These are phyloP conservation scores for Danaus chrysippus DNA, from an alignment of 2,888 invertebrate genomes.

Conservation along the genomic window DNA sequence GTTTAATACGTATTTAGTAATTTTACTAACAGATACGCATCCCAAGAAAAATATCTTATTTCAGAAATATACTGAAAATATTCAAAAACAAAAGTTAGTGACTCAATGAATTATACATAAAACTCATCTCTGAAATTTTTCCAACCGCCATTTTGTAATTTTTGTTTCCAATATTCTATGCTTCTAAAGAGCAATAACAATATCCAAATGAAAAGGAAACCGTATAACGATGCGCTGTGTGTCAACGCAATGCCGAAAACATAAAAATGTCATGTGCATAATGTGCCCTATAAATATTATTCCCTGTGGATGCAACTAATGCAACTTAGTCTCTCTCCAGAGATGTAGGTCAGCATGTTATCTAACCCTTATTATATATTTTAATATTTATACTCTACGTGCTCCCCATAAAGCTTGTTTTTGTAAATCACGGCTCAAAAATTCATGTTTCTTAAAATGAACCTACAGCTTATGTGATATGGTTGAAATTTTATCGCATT, in stretches of 20 bases:
- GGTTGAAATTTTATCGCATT: slow-evolving; percentile 26
- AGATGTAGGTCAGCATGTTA: slow-evolving; percentile 75
- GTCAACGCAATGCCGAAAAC: slow-evolving; percentile 67
- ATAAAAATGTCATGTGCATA: slow-evolving; percentile 77
- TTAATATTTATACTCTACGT: slow-evolving; percentile 42
- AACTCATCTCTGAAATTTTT: too few species aligned
- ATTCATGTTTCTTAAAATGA: slow-evolving; percentile 23
- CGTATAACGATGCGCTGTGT: slow-evolving; percentile 44
- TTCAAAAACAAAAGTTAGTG: too few species aligned
- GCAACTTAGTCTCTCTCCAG: slow-evolving; percentile 65
- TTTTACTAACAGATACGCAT: too few species aligned
- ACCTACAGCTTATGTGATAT: slow-evolving; percentile 9
- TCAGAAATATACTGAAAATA: too few species aligned
- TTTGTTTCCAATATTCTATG: too few species aligned
- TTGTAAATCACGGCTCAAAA: slow-evolving; percentile 29
- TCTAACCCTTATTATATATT: slow-evolving; percentile 40
- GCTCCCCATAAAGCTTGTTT: slow-evolving; percentile 44
- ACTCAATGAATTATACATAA: too few species aligned
- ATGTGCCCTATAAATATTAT: slow-evolving; percentile 76
- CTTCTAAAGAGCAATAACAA: neutral
- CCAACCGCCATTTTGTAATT: too few species aligned
- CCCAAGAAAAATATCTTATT: too few species aligned
- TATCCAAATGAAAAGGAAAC: slow-evolving; percentile 48
- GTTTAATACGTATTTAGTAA: too few species aligned
- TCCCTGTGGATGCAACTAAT: slow-evolving; percentile 67